Conservation (phyloP, 2,888 invertebrate genomes). For the Dinocampus coccinellae region DNA sequence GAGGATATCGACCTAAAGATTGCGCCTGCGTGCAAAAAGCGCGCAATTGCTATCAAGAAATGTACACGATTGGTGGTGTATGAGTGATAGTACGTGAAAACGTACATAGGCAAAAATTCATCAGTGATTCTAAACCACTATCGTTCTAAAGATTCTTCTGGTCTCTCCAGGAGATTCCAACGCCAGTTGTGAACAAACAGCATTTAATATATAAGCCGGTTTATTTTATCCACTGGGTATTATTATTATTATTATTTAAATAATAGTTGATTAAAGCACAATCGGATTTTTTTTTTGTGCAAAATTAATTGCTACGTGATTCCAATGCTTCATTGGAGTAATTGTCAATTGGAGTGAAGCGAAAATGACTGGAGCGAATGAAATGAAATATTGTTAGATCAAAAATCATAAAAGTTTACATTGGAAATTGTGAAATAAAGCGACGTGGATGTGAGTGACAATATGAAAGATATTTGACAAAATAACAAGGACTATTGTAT, state of each 20-base stretch:
- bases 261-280: background rate
- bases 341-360: no score
- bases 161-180: constrained; percentile 41
- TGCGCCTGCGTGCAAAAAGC: constrained; percentile 65
- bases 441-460: background rate
- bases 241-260: background rate
- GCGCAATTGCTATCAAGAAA: constrained; percentile 53
- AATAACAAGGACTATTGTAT: background rate
- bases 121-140: constrained; percentile 31
- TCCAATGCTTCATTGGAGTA: no score
- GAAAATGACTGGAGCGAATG: no score
- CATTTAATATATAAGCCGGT: background rate
- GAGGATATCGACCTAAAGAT: constrained; percentile 49
- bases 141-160: constrained; percentile 8
- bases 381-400: no score
- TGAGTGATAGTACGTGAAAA: constrained; percentile 37
- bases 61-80: background rate
- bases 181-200: constrained; percentile 27
- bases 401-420: background rate
- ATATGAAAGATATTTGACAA: background rate
- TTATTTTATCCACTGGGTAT: constrained; percentile 23
- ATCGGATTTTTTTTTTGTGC: background rate
- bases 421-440: background rate
- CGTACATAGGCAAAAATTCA: constrained; percentile 36
- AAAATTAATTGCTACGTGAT: no score